A percentile compares a stretch with the other conserved stretches of the same genome.
These are phyloP conservation scores for Anolis carolinensis DNA, from an alignment of 2,113 vertebrate genomes.

Conservation along the genomic window DNA sequence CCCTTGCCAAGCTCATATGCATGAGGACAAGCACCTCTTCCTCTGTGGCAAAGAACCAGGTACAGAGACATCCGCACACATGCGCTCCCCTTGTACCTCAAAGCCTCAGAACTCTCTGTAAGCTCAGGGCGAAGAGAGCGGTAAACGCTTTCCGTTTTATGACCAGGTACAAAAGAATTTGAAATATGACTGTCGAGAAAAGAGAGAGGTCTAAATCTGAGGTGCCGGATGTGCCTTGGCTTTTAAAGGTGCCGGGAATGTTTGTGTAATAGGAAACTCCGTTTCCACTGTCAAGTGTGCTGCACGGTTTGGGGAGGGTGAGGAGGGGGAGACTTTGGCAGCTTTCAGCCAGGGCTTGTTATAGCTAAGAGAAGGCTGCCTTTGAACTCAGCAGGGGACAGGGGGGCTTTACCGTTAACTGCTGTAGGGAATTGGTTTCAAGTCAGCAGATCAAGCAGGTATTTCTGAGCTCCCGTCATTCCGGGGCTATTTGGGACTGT, in stretches of 20 bases:
- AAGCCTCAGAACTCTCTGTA: too few relatives aligned
- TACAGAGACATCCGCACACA: too few relatives aligned
- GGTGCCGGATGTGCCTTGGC: conserved; percentile 56
- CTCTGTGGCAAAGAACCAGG: too few relatives aligned
- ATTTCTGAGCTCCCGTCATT: conserved; percentile 53
- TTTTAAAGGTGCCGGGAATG: conserved; percentile 51
- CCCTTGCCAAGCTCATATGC: too few relatives aligned
- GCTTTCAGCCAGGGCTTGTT: conserved; percentile 54
- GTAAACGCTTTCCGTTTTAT: too few relatives aligned
- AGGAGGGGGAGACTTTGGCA: conserved; percentile 63
- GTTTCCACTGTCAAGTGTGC: conserved; percentile 60
- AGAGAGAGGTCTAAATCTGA: conserved; percentile 30
- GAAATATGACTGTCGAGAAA: too few relatives aligned
- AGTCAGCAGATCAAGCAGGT: conserved; percentile 67
- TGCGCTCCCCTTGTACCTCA: too few relatives aligned
- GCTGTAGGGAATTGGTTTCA: conserved; percentile 65
- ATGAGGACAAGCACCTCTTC: too few relatives aligned
- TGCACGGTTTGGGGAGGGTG: not conserved
- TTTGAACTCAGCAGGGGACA: conserved; percentile 76
- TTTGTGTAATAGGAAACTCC: conserved; percentile 58
- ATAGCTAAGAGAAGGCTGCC: conserved; percentile 53
- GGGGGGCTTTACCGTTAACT: conserved; percentile 45
- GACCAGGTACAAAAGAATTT: too few relatives aligned
- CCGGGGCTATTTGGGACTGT: conserved; percentile 48
- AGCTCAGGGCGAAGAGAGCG: too few relatives aligned